Conservation (phyloP, 2,797 vertebrate genomes). For the Orientallactaga sibirica region DNA sequence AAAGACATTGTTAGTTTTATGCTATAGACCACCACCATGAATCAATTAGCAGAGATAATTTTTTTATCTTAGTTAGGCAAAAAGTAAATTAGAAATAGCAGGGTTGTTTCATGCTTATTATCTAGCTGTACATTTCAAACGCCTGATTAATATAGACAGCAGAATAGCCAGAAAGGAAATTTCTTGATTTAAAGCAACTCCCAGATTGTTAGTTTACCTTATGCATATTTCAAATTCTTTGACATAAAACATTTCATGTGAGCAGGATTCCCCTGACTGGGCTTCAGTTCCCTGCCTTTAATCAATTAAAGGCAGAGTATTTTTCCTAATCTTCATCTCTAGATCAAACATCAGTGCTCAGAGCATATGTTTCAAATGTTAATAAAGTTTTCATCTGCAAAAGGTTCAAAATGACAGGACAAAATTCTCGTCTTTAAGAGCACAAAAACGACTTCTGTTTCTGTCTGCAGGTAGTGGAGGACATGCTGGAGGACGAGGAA, state of each 20-base stretch:
- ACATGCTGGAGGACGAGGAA: conserved; percentile 98
- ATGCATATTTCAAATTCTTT: conserved; percentile 48
- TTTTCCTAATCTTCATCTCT: conserved; percentile 76
- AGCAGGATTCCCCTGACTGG: not conserved
- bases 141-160: conserved; percentile 51
- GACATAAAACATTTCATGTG: conserved; percentile 71
- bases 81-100: conserved; percentile 72
- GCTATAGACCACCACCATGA: conserved; percentile 22
- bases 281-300: conserved; percentile 76
- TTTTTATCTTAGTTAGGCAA: conserved; percentile 60
- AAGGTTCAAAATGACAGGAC: conserved; percentile 89
- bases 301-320: conserved; percentile 81
- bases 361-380: conserved; percentile 85
- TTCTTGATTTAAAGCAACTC: conserved; percentile 66
- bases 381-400: conserved; percentile 89
- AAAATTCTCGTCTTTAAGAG: conserved; percentile 88
- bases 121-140: conserved; percentile 62
- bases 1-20: conserved; percentile 31
- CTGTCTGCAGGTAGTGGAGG: conserved; percentile 96
- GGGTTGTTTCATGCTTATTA: conserved; percentile 61
- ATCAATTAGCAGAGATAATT: conserved; percentile 46
- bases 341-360: conserved; percentile 76
- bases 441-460: conserved; percentile 88
- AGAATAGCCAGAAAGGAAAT: conserved; percentile 70
- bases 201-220: conserved; percentile 68